phyloP scores from a whole-genome alignment of 1,140 invertebrate species.

The Orussus abietinus region DNA sequence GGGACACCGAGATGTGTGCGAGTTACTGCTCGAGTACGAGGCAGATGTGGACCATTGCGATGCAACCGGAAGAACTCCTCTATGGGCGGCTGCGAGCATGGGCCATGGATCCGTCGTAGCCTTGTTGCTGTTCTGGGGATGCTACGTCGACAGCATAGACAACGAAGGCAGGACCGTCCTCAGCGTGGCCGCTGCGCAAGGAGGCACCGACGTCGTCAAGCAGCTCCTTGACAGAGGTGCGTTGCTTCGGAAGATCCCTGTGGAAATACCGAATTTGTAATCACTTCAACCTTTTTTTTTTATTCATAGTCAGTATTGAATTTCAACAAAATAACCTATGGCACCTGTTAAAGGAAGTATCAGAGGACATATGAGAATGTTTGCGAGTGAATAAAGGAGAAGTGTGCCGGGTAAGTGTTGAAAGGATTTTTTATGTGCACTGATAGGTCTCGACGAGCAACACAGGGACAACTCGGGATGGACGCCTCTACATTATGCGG shows the following conservation, averaged over 20 bases:
- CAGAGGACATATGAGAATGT: no score
- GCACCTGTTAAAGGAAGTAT: no score
- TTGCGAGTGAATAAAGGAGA: no score
- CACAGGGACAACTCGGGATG: conserved; percentile 89
- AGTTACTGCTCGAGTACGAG: conserved; percentile 78
- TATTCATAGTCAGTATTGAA: no score
- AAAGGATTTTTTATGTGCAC: conserved; percentile 3
- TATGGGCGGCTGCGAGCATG: conserved; percentile 83
- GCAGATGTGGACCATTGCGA: conserved; percentile 85
- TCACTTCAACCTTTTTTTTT: no score
- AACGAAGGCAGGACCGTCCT: conserved; percentile 86
- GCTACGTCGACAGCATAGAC: conserved; percentile 85
- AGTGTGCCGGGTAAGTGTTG: no score
- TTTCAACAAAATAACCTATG: no score
- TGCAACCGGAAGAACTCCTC: conserved; percentile 70
- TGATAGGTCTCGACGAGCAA: conserved; percentile 79
- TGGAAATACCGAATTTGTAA: no score
- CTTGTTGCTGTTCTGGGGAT: conserved; percentile 82
- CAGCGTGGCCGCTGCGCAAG: conserved; percentile 83
- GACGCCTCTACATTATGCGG: conserved; percentile 90
- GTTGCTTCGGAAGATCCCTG: no score
- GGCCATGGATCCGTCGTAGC: conserved; percentile 78
- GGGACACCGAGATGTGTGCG: conserved; percentile 82
- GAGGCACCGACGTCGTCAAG: conserved; percentile 76
- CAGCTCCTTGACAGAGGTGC: conserved; percentile 78